Conservation (phyloP, 2,113 vertebrate species). For the Monopterus albus region DNA sequence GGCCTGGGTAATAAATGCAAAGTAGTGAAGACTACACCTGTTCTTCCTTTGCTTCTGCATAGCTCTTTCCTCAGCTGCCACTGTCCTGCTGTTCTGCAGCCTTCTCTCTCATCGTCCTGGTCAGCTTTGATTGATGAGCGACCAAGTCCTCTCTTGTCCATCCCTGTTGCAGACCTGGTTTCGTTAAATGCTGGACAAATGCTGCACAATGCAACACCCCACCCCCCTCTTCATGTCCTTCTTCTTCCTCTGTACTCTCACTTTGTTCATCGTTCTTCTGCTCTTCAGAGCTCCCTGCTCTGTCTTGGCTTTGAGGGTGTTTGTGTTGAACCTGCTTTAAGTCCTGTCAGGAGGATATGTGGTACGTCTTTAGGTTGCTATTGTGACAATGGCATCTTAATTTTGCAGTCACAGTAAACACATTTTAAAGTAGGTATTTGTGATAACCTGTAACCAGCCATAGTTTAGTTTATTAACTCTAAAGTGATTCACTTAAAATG, state of each 20-base stretch:
- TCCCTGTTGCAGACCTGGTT: constrained; percentile 53
- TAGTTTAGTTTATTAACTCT: too few species aligned
- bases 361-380: constrained; percentile 1
- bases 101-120: constrained; percentile 34
- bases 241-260: constrained; percentile 27
- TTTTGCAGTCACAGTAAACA: not conserved
- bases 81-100: constrained; percentile 2
- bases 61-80: constrained; percentile 34
- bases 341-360: constrained; percentile 37
- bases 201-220: constrained; percentile 59
- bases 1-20: constrained; percentile 43
- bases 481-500: too few species aligned
- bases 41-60: constrained; percentile 27
- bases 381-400: not conserved
- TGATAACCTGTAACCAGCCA: too few species aligned
- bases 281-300: constrained; percentile 51
- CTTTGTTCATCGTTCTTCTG: constrained; percentile 17
- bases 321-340: constrained; percentile 20
- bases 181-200: constrained; percentile 54
- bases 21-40: constrained; percentile 48
- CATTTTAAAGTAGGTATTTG: too few species aligned
- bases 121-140: constrained; percentile 78
- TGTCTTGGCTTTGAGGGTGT: constrained; percentile 57
- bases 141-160: constrained; percentile 75
- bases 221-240: constrained; percentile 39